These are phyloP conservation scores for Alentia gelatinosa DNA, from an alignment of 2,888 invertebrate species.

Conservation along the genomic window DNA sequence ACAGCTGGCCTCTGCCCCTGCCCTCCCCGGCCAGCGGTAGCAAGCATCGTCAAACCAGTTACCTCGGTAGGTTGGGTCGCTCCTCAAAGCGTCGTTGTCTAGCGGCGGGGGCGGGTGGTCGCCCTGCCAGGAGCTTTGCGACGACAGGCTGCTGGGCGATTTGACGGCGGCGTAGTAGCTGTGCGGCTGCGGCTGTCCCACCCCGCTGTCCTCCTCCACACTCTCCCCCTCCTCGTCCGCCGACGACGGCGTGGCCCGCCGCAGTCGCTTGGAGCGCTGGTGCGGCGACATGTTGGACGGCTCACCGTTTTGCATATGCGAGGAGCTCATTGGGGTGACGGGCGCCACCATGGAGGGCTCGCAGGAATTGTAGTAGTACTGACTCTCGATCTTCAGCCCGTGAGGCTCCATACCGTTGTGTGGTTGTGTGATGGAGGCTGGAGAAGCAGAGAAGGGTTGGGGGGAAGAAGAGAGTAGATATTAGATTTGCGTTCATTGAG, in stretches of 20 bases:
- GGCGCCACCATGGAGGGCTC: slow-evolving; percentile 40
- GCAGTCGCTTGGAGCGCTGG: slow-evolving; percentile 81
- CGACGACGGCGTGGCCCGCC: slow-evolving; percentile 76
- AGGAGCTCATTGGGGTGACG: slow-evolving; percentile 53
- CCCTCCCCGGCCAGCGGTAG: not conserved
- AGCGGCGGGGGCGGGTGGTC: slow-evolving; percentile 72
- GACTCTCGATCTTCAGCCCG: slow-evolving; percentile 90
- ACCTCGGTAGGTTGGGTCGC: slow-evolving; percentile 29
- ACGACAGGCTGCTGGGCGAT: slow-evolving; percentile 31
- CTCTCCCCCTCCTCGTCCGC: slow-evolving; percentile 83
- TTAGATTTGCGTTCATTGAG: too few relatives aligned
- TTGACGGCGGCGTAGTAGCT: slow-evolving; percentile 22
- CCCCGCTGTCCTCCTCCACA: slow-evolving; percentile 77
- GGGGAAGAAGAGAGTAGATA: too few relatives aligned
- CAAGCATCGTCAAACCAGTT: slow-evolving; percentile 2
- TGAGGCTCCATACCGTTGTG: slow-evolving; percentile 83
- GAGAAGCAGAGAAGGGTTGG: too few relatives aligned
- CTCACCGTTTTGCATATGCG: slow-evolving; percentile 59
- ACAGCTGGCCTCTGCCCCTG: not conserved
- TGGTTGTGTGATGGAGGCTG: slow-evolving; percentile 96
- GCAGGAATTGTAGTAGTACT: slow-evolving; percentile 88
- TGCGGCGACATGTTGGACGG: slow-evolving; percentile 79
- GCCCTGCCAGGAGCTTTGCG: slow-evolving; percentile 82
- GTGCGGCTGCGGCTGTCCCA: not conserved
- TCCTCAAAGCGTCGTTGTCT: slow-evolving; percentile 37